These are phyloP conservation scores for Mesochorus sp. DNA, from an alignment of 2,888 invertebrate genomes.

Conservation along the genomic window DNA sequence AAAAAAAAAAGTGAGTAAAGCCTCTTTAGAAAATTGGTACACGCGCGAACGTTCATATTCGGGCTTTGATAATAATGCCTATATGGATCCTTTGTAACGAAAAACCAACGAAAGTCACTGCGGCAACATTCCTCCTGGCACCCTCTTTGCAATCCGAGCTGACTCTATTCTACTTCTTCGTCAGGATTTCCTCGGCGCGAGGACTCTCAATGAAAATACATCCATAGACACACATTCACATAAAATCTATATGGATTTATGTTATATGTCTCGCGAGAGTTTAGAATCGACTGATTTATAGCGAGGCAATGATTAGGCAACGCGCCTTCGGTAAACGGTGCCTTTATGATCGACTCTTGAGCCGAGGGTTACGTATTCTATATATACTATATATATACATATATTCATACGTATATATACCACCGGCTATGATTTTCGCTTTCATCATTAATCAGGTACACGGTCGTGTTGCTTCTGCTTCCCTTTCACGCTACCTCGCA, in stretches of 20 bases:
- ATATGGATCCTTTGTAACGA: slow-evolving; percentile 9
- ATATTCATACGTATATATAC: slow-evolving; percentile 49
- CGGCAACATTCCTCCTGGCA: not conserved
- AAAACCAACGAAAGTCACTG: slow-evolving; percentile 6
- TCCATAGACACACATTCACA: not conserved
- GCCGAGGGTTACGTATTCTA: slow-evolving; percentile 48
- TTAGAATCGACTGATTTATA: slow-evolving; percentile 78
- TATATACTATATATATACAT: slow-evolving; percentile 14
- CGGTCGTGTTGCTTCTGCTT: slow-evolving; percentile 61
- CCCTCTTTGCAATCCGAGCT: not conserved
- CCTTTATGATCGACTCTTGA: slow-evolving; percentile 76
- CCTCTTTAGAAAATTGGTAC: slow-evolving; percentile 22
- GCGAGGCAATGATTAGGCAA: slow-evolving; percentile 79
- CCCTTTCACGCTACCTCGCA: slow-evolving; percentile 68
- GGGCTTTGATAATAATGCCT: not conserved
- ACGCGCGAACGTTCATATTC: slow-evolving; percentile 28
- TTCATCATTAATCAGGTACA: slow-evolving; percentile 76
- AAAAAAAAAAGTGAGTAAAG: not conserved
- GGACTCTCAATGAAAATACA: not conserved
- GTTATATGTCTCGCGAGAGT: slow-evolving; percentile 22
- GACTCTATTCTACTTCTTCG: slow-evolving; percentile 19
- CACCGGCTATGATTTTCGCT: slow-evolving; percentile 72
- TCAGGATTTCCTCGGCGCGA: slow-evolving; percentile 29
- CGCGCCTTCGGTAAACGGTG: slow-evolving; percentile 78
- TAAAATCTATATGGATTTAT: not conserved